These are phyloP conservation scores for Larimichthys crocea DNA, from an alignment of 2,113 vertebrate species.

Conservation along the genomic window DNA sequence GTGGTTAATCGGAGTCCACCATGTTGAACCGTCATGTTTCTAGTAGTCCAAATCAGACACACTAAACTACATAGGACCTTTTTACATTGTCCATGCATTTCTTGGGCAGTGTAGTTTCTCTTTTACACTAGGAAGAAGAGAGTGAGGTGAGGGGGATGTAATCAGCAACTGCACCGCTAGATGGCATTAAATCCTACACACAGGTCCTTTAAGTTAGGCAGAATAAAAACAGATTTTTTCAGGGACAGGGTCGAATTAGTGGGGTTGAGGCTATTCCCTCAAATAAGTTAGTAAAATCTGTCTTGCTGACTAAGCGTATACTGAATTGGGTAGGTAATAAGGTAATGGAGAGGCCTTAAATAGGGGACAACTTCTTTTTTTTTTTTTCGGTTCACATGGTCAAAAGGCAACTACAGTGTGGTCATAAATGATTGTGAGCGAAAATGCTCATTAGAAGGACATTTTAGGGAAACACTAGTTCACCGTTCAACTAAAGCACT, in stretches of 20 bases:
- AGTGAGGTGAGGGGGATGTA: no score
- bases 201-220: not conserved
- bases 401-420: constrained; percentile 43
- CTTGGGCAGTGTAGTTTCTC: no score
- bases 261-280: not conserved
- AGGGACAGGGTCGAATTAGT: constrained; percentile 6
- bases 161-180: no score
- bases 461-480: constrained; percentile 71
- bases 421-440: constrained; percentile 68
- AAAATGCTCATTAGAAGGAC: constrained; percentile 77
- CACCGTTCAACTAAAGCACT: constrained; percentile 55
- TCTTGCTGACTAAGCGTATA: constrained; percentile 61
- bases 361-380: constrained; percentile 32
- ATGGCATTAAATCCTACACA: no score
- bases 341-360: constrained; percentile 63
- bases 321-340: constrained; percentile 45
- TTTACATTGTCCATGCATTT: no score
- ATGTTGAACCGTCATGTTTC: no score
- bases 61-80: no score
- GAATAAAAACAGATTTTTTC: not conserved
- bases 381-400: constrained; percentile 44
- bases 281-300: constrained; percentile 40
- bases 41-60: no score
- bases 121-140: no score
- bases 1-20: no score